Percentiles rank a stretch among this genome's conserved stretches.
phyloP scores from a whole-genome alignment of 2,888 invertebrate genomes.

The Drosophila buzzatii region DNA sequence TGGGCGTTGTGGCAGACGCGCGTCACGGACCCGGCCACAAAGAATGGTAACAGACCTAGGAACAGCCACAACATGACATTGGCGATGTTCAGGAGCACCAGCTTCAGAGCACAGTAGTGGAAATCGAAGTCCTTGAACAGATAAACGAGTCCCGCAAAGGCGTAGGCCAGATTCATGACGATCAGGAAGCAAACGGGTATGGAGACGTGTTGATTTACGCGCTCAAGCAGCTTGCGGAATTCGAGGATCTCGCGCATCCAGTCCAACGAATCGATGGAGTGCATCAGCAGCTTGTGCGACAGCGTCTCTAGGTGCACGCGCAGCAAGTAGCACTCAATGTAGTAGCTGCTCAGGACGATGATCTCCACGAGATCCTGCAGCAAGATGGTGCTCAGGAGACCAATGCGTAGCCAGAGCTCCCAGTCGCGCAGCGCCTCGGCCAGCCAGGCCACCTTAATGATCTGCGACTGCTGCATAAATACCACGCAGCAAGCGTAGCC shows the following conservation, averaged over 20 bases:
- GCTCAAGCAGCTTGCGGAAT: conserved; percentile 91
- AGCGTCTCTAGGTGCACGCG: conserved; percentile 91
- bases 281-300: conserved; percentile 90
- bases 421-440: conserved; percentile 61
- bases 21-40: conserved; percentile 91
- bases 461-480: conserved; percentile 73
- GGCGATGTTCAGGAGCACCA: conserved; percentile 90
- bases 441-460: conserved; percentile 74
- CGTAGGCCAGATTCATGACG: conserved; percentile 90
- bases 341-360: conserved; percentile 93
- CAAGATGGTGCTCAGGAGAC: conserved; percentile 89
- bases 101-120: conserved; percentile 86
- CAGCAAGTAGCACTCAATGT: conserved; percentile 92
- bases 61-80: conserved; percentile 83
- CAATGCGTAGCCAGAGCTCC: conserved; percentile 80
- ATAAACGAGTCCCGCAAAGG: conserved; percentile 89
- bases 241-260: conserved; percentile 94
- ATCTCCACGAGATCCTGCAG: conserved; percentile 93
- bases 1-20: conserved; percentile 90
- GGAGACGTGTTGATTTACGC: conserved; percentile 91
- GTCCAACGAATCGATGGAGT: conserved; percentile 89
- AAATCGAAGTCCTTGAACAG: conserved; percentile 88
- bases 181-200: conserved; percentile 92
- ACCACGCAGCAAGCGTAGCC: conserved; percentile 87
- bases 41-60: conserved; percentile 82